Base-by-base conservation (phyloP, 2,113 vertebrate genomes). In the Catharus minimus region DNA sequence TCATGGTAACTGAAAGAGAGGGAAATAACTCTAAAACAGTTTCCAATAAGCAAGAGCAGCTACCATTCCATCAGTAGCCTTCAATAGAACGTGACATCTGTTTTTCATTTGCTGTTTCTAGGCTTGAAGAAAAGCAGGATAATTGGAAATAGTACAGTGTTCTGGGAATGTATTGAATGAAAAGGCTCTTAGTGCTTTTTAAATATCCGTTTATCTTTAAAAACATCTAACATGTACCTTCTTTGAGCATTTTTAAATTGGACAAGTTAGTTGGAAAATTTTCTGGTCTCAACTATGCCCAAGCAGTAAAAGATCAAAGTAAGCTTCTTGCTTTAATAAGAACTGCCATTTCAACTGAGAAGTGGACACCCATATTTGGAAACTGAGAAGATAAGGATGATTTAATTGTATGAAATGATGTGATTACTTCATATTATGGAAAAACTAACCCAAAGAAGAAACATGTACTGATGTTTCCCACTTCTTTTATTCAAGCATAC, bases 51-150 rank as follows among this genome's bases (percentile, higher is more conserved):
- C 78, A 94, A 95, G 78, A 97, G 82, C 85, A 96, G 90, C 83
- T 96, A 97, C 89, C 78, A 91, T 97, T 97, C 92, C 89, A 67
- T 92, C 96, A 97, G 96, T 92, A 95, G 92, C 84, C 93, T 94
- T 97, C 97, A 96, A 90, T 82, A 96, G 94, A 96, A 95, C 36
- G 88, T 95, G 95, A 96, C 97, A 98, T 98, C 97, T 98, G 97
- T 95, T 98, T 97, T 92, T 96, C 96, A 96, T 98, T 97, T 98
- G 86, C 94, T 97, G 90, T 97, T 97, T 96, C 91, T 94, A 95
- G 68, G 86, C 96, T 96, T 96, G 89, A 96, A 96, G 95, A 96
- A 97, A 97, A 95, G 91, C 88, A 96, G 85, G 56, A 85, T 97
- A 97, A 97, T 95, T 98, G 94, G 95, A 98, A 97, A 97, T 97